Evolutionary conservation across 2,888 invertebrate genomes (phyloP), one percentile per base, ranked within the genome.

Genomic region (Rugalucina vietnamica): DNA sequence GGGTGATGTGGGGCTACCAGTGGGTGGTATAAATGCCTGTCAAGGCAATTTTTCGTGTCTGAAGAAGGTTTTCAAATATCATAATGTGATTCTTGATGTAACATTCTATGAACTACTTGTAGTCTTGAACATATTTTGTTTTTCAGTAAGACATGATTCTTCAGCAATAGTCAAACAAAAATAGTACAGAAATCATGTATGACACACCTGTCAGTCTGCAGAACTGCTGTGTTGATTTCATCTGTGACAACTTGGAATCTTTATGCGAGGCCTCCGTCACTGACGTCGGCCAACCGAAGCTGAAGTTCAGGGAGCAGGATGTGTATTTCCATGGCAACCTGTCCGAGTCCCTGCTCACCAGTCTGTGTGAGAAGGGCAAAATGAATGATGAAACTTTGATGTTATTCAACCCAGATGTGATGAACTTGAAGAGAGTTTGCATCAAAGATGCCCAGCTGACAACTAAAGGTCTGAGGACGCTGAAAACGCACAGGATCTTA

Each of bases 191-290:
- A 88, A 92, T 82, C 75, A 96, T 96, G 96, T 96, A 96, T 91
- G 96, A 96, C 93, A 96, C 96, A 85, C 97, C 97, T 57, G 95
- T 95, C 91, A 96, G 96, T 85, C 95, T 97, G 77, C 96, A 96
- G 94, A 96, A 96, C 89, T 95, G 96, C 90, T 97, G 97, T 93
- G 95, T 97, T 70, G 96, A 96, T 91, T 96, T 96, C 89, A 96
- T 97, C 88, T 96, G 96, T 93, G 96, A 96, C 88, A 96, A 96
- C 93, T 95, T 97, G 82, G 94, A 95, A 86, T 95, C 95, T 37
- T 94, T 96, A 24, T 96, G 96, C 89, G 91, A 94, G 77, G 88
- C 81, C 2, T 82, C 87, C 12, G 79, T 88, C 10, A 79, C 86
- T 21, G 86, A 88, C 39, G 60, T 86, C 1, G 82, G 85, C 1